Evolutionary conservation across 1,140 invertebrate species (phyloP).

Genomic region (Ips typographus): DNA sequence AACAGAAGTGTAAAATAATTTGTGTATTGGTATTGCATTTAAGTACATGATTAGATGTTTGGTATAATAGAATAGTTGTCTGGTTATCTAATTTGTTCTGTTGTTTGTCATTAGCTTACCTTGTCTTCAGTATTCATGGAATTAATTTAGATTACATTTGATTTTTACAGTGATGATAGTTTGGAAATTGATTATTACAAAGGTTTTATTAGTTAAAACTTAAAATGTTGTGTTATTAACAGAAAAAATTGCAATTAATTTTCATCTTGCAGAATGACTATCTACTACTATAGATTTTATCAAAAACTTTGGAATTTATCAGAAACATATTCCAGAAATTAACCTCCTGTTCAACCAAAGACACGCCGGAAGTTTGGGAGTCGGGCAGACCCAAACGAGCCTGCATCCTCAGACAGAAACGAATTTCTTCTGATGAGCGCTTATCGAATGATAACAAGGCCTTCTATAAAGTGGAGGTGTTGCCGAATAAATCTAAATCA

Average conservation of each 20-base stretch:
- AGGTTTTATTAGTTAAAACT: no score
- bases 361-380: conserved; percentile 46
- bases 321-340: conserved; percentile 33
- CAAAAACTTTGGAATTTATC: conserved; percentile 12
- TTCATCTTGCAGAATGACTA: not conserved
- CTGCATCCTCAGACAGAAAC: conserved; percentile 53
- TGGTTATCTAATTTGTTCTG: no score
- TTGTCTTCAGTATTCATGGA: no score
- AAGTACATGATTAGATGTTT: no score
- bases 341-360: conserved; percentile 29
- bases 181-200: no score
- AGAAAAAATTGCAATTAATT: not conserved
- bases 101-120: no score
- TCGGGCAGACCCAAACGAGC: conserved; percentile 49
- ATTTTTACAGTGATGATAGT: no score
- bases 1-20: no score
- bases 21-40: no score
- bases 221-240: no score
- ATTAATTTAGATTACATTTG: no score
- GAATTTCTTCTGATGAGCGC: conserved; percentile 60
- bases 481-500: conserved; percentile 68
- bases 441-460: conserved; percentile 63
- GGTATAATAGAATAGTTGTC: no score
- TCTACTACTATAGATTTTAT: not conserved
- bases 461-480: conserved; percentile 73